Percentiles rank a stretch among this genome's conserved stretches.
phyloP scores from a whole-genome alignment of 2,797 vertebrate genomes.

The Diglossa cyanea region DNA sequence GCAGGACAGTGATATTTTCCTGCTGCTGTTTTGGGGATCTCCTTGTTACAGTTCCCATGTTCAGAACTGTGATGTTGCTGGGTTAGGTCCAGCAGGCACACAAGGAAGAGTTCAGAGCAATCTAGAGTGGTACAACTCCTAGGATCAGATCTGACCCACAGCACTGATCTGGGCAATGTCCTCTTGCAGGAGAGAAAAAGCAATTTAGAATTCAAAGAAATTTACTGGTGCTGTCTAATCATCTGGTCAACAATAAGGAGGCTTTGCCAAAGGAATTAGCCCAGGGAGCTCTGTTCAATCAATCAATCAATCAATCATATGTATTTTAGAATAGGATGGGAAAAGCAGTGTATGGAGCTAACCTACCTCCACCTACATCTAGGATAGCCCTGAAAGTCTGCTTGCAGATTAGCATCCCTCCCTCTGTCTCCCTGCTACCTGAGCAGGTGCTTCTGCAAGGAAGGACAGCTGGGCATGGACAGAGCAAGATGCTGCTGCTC shows the following conservation, averaged over 20 bases:
- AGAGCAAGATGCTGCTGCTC: background rate
- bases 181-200: background rate
- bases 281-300: background rate
- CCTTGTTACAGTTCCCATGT: rapidly evolving
- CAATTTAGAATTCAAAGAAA: background rate
- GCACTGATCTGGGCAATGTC: background rate
- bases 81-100: background rate
- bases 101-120: background rate
- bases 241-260: background rate
- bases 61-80: background rate
- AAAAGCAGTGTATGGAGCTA: background rate
- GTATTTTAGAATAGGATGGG: background rate
- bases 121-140: background rate
- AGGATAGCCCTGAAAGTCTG: background rate
- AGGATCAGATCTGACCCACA: background rate
- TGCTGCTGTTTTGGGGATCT: background rate
- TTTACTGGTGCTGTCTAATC: background rate
- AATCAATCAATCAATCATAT: background rate
- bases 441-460: background rate
- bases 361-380: background rate
- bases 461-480: background rate
- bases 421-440: background rate
- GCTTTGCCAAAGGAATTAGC: background rate
- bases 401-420: background rate
- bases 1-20: background rate